Conservation (phyloP, 2,888 invertebrate species). For the Hyppa rectilinea region DNA sequence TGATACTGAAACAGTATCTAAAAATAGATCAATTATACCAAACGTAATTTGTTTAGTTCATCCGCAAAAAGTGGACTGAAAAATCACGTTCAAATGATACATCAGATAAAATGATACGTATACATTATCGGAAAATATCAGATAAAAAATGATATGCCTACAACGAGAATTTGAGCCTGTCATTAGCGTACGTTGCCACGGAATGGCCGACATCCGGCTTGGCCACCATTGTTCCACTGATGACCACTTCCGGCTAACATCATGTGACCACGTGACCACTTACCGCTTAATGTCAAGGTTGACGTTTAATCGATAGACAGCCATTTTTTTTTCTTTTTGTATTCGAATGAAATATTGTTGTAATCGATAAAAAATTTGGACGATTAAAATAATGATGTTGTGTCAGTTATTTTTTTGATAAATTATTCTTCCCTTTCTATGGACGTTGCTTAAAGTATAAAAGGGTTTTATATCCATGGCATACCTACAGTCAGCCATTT, state of each 20-base stretch:
- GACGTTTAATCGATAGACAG: conserved; percentile 50
- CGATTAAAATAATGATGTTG: not conserved
- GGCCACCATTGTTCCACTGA: conserved; percentile 64
- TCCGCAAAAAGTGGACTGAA: conserved; percentile 21
- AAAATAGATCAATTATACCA: not conserved
- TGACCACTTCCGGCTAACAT: conserved; percentile 64
- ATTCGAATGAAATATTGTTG: conserved; percentile 12
- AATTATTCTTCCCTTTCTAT: too few species aligned
- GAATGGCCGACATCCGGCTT: conserved; percentile 64
- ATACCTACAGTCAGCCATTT: too few species aligned
- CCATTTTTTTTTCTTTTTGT: conserved; percentile 23
- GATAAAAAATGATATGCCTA: conserved; percentile 43
- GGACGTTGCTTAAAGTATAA: too few species aligned
- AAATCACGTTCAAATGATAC: conserved; percentile 24
- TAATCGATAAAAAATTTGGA: conserved; percentile 3
- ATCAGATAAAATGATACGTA: conserved; percentile 1
- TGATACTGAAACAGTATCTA: not conserved
- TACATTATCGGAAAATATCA: conserved; percentile 40
- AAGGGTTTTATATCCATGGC: too few species aligned
- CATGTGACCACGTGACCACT: conserved; percentile 50
- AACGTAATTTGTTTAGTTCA: not conserved
- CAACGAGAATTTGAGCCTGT: conserved; percentile 61
- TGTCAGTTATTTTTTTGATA: not conserved
- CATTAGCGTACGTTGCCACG: conserved; percentile 50
- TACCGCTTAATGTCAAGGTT: conserved; percentile 63